Evolutionary conservation across 1,140 invertebrate species (phyloP), one percentile per base, ranked within the genome.

Genomic region (Holcopasites calliopsidis): DNA sequence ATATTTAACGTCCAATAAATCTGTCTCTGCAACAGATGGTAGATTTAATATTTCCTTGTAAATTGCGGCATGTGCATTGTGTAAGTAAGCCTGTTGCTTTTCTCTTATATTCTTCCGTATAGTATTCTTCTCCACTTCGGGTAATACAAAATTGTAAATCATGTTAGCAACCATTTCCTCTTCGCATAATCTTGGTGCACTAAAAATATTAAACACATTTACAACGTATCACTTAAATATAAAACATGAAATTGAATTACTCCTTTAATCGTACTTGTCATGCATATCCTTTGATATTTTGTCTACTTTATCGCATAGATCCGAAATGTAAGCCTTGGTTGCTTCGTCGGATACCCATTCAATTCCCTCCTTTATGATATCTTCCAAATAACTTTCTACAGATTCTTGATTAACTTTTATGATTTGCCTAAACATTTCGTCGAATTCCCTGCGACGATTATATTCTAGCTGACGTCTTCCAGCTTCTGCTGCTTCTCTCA

Each of bases 371-470:
- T 92, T 90, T 8, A 95, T 92, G 26, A 95, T 92, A 76, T 93
- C 93, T 77, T 95, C 92, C 47, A 96, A 89, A 86, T 95, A 96
- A 0, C 92, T 87, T 77, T 93, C 94, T 7, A 94, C 93, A 11
- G 90, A 93, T 26, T 91, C 92, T 90, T 93, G 93, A 83, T 95
- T 93, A 10, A 93, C 90, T 83, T 94, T 91, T 3, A 85, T 52
- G 40, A 93, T 94, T 92, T 95, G 94, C 85, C 94, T 94, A 85
- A 96, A 96, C 85, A 96, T 94, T 90, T 96, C 95, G 82, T 96
- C 95, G 60, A 96, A 94, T 88, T 96, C 95, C 66, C 93, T 87
- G 49, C 95, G 88, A 28, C 94, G 88, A 76, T 94, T 92, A 71
- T 94, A 92, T 84, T 96, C 95, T 49, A 93, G 90, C 88, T 96